Percentiles rank a stretch among this genome's conserved stretches.
Conservation (phyloP, 2,888 invertebrate species). For the Drosophila fulvimacula region DNA sequence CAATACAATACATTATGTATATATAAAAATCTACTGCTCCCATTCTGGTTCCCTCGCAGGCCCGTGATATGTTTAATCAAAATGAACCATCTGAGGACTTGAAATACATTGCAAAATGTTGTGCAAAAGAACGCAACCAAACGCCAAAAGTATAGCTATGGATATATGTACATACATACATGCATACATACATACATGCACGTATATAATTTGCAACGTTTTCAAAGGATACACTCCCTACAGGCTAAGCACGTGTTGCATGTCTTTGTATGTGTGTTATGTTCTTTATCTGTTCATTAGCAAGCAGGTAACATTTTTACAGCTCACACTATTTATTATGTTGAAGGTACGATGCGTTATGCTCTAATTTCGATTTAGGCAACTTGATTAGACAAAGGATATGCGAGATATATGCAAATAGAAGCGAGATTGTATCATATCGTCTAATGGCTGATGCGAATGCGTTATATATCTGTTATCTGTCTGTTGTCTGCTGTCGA, state of each 20-base stretch:
- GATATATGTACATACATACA: constrained; percentile 12
- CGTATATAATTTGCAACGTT: constrained; percentile 17
- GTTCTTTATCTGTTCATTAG: constrained; percentile 55
- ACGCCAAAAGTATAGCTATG: constrained; percentile 20
- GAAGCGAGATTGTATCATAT: constrained; percentile 48
- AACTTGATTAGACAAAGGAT: constrained; percentile 38
- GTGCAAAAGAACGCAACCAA: constrained; percentile 38
- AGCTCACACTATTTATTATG: constrained; percentile 84
- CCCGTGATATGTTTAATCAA: constrained; percentile 62
- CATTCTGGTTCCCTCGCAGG: constrained; percentile 24
- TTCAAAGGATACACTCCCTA: constrained; percentile 52
- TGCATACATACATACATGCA: neutral
- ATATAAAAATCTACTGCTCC: constrained; percentile 24
- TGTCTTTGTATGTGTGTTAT: constrained; percentile 24
- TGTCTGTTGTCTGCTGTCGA: constrained; percentile 15
- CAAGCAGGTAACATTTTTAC: constrained; percentile 85
- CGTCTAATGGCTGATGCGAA: constrained; percentile 30
- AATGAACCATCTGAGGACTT: constrained; percentile 21
- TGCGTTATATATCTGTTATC: constrained; percentile 3
- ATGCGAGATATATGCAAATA: constrained; percentile 38
- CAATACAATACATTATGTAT: constrained; percentile 13
- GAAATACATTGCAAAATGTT: constrained; percentile 74
- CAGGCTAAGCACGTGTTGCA: constrained; percentile 43
- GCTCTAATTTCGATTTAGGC: constrained; percentile 36
- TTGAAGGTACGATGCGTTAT: constrained; percentile 80